Conservation (phyloP, 2,113 vertebrate genomes). For the Pimephales promelas region DNA sequence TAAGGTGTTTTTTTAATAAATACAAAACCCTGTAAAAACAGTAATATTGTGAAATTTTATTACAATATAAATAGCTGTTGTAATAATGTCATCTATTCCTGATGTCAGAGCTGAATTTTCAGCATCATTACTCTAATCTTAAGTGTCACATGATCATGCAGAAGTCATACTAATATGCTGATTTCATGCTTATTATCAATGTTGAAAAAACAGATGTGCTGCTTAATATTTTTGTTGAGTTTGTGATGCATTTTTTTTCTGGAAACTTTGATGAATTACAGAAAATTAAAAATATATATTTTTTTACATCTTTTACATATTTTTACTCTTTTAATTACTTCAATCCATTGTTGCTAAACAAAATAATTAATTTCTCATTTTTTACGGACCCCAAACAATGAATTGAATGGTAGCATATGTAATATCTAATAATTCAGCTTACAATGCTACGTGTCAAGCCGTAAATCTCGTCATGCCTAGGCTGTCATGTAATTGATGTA, state of each 20-base stretch:
- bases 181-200: not conserved
- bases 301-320: too few relatives aligned
- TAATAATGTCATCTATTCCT: too few relatives aligned
- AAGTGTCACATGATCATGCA: not conserved
- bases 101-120: not conserved
- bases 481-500: not conserved
- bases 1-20: not conserved
- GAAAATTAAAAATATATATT: too few relatives aligned
- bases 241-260: not conserved
- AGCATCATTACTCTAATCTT: not conserved
- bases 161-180: not conserved
- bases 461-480: not conserved
- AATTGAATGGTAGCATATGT: too few relatives aligned
- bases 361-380: too few relatives aligned
- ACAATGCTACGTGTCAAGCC: not conserved
- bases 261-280: too few relatives aligned
- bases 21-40: too few relatives aligned
- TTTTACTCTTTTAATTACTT: too few relatives aligned
- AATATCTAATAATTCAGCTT: not conserved
- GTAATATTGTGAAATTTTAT: too few relatives aligned
- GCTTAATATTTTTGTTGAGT: not conserved
- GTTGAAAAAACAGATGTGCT: not conserved
- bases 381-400: too few relatives aligned
- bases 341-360: not conserved
- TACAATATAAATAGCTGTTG: too few relatives aligned